Base-by-base conservation (phyloP, 2,113 vertebrate species). In the Silurus asotus region DNA sequence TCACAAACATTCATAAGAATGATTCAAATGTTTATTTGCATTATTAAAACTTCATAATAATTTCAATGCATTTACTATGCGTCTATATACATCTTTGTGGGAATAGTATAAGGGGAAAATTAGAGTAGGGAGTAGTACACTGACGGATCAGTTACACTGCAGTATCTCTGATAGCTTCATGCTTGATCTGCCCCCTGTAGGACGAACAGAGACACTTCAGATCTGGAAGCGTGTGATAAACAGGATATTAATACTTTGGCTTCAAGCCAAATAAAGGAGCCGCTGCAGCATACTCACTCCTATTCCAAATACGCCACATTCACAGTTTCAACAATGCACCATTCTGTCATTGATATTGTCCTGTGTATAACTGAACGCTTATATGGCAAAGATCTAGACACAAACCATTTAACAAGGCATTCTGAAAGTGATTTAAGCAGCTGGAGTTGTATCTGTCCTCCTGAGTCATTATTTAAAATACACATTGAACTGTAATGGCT, bases 171-270 rank as follows among this genome's bases (percentile, higher is more conserved):
- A 88, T 89, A 6, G 84, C 84, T 88, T 82, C 90, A 88, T 89
- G 51, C 80, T n/a, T 82, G 84, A 90, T 87, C 84, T 85, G 76
- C 56, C 51, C 58, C 77, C 75, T 76, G 55, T 82, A 78, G 83
- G 55, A 45, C 86, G 86, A 88, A 89, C 25, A 58, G 5, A 55
- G 61, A 48, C 49, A 87, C 87, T 55, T 48, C 80, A 84, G 65
- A 87, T 90, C 88, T 45, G 88, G 87, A 59, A 93, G 75, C 79
- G 58, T 88, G 67, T 88, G 84, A 90, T 94, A 92, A 94, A 94
- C 92, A 90, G 90, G 92, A 91, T 93, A 93, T 94, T 92, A 92
- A 49, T 80, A 78, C n/a, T 84, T 79, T 84, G 72, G 72, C 61
- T 48, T 8, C 8, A 8, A 37, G 74, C 61, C 59, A 84, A 84